Evolutionary conservation across 2,113 vertebrate species (phyloP).

Genomic region (Megaceryle maxima): DNA sequence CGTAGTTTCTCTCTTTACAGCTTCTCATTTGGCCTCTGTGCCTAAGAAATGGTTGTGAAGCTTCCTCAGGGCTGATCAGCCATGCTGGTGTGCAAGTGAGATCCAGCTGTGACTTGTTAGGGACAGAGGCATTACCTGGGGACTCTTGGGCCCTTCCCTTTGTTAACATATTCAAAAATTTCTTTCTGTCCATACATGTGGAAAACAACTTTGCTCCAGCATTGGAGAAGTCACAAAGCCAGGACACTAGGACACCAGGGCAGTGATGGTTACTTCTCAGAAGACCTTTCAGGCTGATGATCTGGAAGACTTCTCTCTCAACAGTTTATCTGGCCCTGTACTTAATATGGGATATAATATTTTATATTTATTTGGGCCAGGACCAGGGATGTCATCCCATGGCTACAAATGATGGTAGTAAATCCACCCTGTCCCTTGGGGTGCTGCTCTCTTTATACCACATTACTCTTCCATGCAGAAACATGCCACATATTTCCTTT

Average conservation of each 20-base stretch:
- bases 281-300: not conserved
- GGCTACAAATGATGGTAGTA: not conserved
- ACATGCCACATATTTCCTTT: not conserved
- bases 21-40: not conserved
- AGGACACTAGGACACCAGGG: not conserved
- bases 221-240: not conserved
- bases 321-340: not conserved
- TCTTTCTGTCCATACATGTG: not conserved
- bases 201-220: not conserved
- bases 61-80: not conserved
- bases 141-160: not conserved
- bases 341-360: conserved; percentile 7
- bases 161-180: not conserved
- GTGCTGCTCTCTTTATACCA: not conserved
- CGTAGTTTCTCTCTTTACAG: not conserved
- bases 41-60: not conserved
- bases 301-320: conserved; percentile 8
- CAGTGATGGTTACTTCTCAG: not conserved
- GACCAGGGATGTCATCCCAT: not conserved
- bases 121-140: not conserved
- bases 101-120: not conserved
- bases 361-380: not conserved
- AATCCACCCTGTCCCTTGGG: not conserved
- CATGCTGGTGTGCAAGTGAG: not conserved
- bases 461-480: conserved; percentile 15